Evolutionary conservation across 2,888 invertebrate genomes (phyloP), one percentile per base, ranked within the genome.

Genomic region (Cryptocephalus moraei): DNA sequence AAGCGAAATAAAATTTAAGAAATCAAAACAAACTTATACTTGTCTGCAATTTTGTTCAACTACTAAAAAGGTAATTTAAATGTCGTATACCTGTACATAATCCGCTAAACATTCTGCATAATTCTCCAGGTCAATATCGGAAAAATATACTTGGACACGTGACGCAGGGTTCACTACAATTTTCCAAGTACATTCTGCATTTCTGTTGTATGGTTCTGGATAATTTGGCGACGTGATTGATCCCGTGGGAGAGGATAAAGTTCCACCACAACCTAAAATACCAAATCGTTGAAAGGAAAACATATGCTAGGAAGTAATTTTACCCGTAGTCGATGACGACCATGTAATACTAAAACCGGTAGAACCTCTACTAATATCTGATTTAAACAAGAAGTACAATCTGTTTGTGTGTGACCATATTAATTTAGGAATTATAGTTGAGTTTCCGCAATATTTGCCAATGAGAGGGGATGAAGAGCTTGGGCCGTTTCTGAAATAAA

Each of bases 141-240:
- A 71, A 59, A 91, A 78, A 4, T 73, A 65, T 1, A 89, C 62
- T 49, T 75, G 74, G 41, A 92, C 74, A n/a, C 72, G 66, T 13
- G 86, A 89, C 2, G 91, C 92, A 31, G 75, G 72, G 51, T 81
- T 81, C 0, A 84, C 81, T 2, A 76, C 74, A 52, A 95, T 83
- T 57, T 75, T 82, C 83, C 91, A 95, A 52, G 79, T 78, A 65
- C 94, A 94, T 64, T 86, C 82, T 0, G 84, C 77, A 54, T 80
- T 78, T 45, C 79, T 76, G 34, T 75, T 71, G 65, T 91, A 92
- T 0, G 77, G 69, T 54, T 79, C 75, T 0, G 94, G 94, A 71
- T 93, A 94, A 63, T 86, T 83, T 1, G 94, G 93, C 0, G 93
- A 92, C 8, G 81, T 76, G 55, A 94, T 81, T 1, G 82, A 76